Conservation (phyloP, 2,888 invertebrate species). For the Phaedon cochleariae region DNA sequence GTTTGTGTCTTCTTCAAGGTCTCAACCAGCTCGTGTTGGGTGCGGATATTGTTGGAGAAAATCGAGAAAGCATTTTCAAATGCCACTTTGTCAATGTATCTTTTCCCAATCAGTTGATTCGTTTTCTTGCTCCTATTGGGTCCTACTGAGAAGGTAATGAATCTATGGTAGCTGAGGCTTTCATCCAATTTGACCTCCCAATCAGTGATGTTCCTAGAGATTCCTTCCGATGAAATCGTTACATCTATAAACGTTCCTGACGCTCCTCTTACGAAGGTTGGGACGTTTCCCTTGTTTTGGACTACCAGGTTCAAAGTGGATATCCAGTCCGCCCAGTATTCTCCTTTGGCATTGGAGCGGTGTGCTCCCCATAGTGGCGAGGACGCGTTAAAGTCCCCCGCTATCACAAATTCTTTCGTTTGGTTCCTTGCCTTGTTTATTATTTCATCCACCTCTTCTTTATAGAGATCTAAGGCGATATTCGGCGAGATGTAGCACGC, state of each 20-base stretch:
- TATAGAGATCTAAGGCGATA: not conserved
- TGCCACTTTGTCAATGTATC: too few relatives aligned
- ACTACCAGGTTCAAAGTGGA: not conserved
- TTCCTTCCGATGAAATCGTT: not conserved
- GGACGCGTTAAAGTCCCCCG: not conserved
- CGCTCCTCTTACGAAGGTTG: not conserved
- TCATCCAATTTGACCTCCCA: constrained; percentile 2
- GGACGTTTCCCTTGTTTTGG: not conserved
- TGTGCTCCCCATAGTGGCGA: constrained; percentile 5
- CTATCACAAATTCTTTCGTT: not conserved
- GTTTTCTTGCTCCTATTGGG: too few relatives aligned
- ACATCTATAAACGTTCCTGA: not conserved
- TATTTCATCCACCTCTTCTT: not conserved
- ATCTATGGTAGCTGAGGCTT: not conserved
- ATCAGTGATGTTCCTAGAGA: not conserved
- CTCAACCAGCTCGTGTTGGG: too few relatives aligned
- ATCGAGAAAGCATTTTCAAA: too few relatives aligned
- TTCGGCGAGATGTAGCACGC: constrained; percentile 26
- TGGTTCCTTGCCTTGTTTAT: not conserved
- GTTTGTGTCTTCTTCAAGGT: too few relatives aligned
- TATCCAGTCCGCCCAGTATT: not conserved
- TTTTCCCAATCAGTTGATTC: too few relatives aligned
- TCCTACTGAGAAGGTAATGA: too few relatives aligned
- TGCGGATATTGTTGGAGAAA: too few relatives aligned
- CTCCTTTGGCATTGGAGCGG: not conserved